Base-by-base conservation (phyloP, 2,888 invertebrate species). In the Allacma fusca region DNA sequence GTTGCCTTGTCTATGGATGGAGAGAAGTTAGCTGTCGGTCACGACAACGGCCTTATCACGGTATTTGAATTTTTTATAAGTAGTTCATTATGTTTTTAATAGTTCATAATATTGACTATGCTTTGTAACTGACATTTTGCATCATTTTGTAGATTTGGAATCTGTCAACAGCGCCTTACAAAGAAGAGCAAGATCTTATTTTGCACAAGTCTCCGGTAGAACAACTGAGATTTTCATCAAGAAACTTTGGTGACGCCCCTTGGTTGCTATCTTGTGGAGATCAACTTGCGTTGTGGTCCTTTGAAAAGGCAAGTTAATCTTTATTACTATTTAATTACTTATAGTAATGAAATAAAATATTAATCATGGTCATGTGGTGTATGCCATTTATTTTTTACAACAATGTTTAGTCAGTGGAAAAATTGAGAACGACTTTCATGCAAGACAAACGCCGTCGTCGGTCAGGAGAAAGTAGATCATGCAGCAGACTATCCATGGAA, bases 21-120 rank as follows among this genome's bases (percentile, higher is more conserved):
- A 5, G 87, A 88, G 72, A 88, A 91, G 78, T 86, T 92, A 19
- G 92, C 92, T 0, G 85, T 91, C 83, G 92, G 92, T 0, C 88
- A 90, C 24, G 89, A 89, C 69, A 89, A 88, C 26, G 92, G 92
- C 0, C 87, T 89, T 79, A 89, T 92, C 84, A 88, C 89, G 86
- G 92, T 92, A 87, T 89, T 78, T 77, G 71, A 7, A n/a, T n/a
- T n/a, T n/a, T n/a, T n/a, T n/a, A n/a, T n/a, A n/a, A n/a, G n/a
- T n/a, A n/a, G n/a, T n/a, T n/a, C n/a, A n/a, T n/a, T n/a, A n/a
- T n/a, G n/a, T n/a, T n/a, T n/a, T n/a, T n/a, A n/a, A n/a, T n/a
- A n/a, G n/a, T n/a, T n/a, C n/a, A n/a, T n/a, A n/a, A n/a, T n/a
- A n/a, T n/a, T n/a, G n/a, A n/a, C n/a, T n/a, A n/a, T n/a, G n/a